Conservation (phyloP, 2,797 vertebrate genomes). For the Benthosema pterotum region DNA sequence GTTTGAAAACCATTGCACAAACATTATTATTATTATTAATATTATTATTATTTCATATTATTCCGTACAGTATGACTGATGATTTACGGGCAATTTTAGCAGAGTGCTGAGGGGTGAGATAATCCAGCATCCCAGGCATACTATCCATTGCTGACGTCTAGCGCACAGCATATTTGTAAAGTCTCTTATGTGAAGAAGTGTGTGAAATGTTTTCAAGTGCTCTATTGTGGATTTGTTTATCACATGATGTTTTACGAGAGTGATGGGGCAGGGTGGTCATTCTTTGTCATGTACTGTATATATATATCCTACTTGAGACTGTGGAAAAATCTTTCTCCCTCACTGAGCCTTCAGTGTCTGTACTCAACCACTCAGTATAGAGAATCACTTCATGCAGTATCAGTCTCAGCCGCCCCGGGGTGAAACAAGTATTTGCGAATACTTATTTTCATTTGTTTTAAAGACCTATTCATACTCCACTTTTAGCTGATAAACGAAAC, state of each 20-base stretch:
- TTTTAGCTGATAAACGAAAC: too few relatives aligned
- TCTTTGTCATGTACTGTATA: conserved; percentile 7
- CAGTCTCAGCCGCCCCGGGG: conserved; percentile 5
- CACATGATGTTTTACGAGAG: conserved; percentile 7
- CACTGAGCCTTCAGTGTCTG: conserved; percentile 1
- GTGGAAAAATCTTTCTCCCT: conserved; percentile 1
- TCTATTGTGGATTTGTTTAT: conserved; percentile 19
- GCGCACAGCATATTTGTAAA: neutral
- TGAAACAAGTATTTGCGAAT: conserved; percentile 1
- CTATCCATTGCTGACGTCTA: too few relatives aligned
- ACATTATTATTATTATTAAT: too few relatives aligned
- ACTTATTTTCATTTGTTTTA: conserved; percentile 24
- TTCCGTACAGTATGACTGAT: neutral
- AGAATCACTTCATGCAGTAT: conserved; percentile 4
- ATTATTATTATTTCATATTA: too few relatives aligned
- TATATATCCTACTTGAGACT: conserved; percentile 2
- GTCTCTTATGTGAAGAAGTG: neutral
- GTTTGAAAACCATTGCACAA: neutral
- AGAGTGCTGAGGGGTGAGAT: too few relatives aligned
- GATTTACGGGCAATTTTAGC: too few relatives aligned
- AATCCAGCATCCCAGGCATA: too few relatives aligned
- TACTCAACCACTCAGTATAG: neutral
- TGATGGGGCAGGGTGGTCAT: neutral
- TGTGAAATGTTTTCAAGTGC: neutral
- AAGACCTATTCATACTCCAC: too few relatives aligned